Percentiles rank a stretch among this genome's conserved stretches.
Evolutionary conservation across 2,888 invertebrate species (phyloP).

Genomic region (Orthosia gracilis): DNA sequence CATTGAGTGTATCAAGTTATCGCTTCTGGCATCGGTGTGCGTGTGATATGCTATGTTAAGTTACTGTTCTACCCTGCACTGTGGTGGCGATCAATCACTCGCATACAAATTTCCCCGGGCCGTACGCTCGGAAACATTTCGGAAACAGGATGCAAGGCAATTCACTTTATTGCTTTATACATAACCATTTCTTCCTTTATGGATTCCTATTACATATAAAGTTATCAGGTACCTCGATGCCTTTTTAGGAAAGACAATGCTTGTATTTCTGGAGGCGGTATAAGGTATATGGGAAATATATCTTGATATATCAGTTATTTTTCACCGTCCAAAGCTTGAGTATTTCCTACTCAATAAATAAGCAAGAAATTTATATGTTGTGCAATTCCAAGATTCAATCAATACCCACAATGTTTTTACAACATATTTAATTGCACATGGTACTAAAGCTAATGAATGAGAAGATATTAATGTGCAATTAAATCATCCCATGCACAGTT

Average conservation of each 20-base stretch:
- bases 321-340: background rate
- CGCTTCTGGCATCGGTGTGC: conserved; percentile 36
- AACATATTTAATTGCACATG: conserved; percentile 19
- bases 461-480: conserved; percentile 38
- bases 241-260: conserved; percentile 32
- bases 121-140: conserved; percentile 66
- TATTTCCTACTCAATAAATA: background rate
- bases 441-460: conserved; percentile 42
- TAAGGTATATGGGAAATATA: conserved; percentile 19
- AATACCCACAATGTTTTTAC: conserved; percentile 17
- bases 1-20: conserved; percentile 26
- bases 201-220: conserved; percentile 53
- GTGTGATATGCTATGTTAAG: conserved; percentile 38
- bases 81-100: conserved; percentile 77
- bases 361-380: background rate
- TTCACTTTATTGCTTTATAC: conserved; percentile 75
- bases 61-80: conserved; percentile 65
- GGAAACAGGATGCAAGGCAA: conserved; percentile 76
- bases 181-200: conserved; percentile 66
- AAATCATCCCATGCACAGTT: conserved; percentile 21
- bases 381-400: conserved; percentile 21
- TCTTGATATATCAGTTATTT: conserved; percentile 10
- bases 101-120: conserved; percentile 70
- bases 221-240: conserved; percentile 39
- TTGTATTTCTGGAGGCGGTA: conserved; percentile 12